Percentiles rank a stretch among this genome's conserved stretches.
Conservation (phyloP, 2,888 invertebrate species). For the Smittia sp. region DNA sequence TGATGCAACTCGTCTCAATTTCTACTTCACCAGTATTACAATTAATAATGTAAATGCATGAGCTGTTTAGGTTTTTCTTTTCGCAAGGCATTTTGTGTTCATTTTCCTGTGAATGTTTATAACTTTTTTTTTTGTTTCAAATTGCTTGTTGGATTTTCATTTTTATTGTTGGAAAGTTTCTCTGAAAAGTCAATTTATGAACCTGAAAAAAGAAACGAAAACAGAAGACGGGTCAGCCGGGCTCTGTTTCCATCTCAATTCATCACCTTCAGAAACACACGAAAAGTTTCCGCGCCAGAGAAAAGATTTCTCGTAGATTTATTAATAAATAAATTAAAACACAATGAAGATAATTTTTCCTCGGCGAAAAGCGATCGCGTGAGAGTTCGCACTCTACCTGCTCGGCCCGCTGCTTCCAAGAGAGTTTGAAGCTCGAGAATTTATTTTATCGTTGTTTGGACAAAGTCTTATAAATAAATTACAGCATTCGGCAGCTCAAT, state of each 20-base stretch:
- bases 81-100: neutral
- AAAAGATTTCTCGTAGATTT: neutral
- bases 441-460: constrained; percentile 37
- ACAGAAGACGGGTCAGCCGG: neutral
- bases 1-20: neutral
- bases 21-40: neutral
- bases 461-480: constrained; percentile 24
- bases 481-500: neutral
- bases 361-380: neutral
- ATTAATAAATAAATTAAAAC: neutral
- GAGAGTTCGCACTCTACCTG: neutral
- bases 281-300: neutral
- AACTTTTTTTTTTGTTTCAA: neutral
- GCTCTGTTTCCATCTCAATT: neutral
- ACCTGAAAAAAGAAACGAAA: neutral
- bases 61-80: neutral
- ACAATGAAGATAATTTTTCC: neutral
- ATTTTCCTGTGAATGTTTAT: neutral
- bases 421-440: neutral
- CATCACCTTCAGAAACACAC: neutral
- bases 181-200: neutral
- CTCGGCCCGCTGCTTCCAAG: neutral
- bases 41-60: neutral
- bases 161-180: neutral
- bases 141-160: constrained; percentile 4